A percentile compares a stretch with the other conserved stretches of the same genome.
phyloP scores from a whole-genome alignment of 2,113 vertebrate genomes.

The Oenanthe melanoleuca region DNA sequence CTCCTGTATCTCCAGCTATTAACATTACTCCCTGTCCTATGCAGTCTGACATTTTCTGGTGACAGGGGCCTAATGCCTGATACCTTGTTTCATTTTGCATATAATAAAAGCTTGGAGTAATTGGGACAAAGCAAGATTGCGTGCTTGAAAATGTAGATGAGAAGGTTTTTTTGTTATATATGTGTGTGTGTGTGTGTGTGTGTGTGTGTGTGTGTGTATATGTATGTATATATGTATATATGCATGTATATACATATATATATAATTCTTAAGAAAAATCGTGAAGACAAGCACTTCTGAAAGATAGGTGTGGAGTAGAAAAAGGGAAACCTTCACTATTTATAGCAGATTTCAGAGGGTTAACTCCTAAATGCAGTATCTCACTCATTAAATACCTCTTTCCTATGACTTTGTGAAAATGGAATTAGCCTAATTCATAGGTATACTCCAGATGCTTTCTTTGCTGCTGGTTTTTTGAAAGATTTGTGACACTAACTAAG shows the following conservation, averaged over 20 bases:
- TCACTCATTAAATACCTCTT: not conserved
- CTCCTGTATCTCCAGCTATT: accelerated
- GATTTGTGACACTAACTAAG: not conserved
- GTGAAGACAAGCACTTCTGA: not conserved
- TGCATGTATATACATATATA: not conserved
- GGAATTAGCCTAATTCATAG: not conserved
- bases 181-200: too few relatives aligned
- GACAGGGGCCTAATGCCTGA: not conserved
- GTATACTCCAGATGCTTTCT: not conserved
- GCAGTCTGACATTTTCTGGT: not conserved
- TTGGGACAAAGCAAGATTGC: not conserved
- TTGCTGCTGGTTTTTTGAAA: not conserved
- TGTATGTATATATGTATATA: not conserved
- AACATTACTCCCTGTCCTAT: not conserved
- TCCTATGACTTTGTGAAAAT: not conserved
- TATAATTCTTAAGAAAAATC: not conserved
- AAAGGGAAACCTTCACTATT: not conserved
- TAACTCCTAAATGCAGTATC: not conserved
- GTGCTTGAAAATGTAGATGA: not conserved
- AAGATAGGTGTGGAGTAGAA: not conserved
- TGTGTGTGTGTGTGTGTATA: too few relatives aligned
- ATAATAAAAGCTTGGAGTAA: not conserved
- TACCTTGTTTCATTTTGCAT: not conserved
- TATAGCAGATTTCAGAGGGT: not conserved
- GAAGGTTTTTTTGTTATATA: not conserved